These are phyloP conservation scores for Uloborus plumipes DNA, from an alignment of 2,888 invertebrate genomes.

Conservation along the genomic window DNA sequence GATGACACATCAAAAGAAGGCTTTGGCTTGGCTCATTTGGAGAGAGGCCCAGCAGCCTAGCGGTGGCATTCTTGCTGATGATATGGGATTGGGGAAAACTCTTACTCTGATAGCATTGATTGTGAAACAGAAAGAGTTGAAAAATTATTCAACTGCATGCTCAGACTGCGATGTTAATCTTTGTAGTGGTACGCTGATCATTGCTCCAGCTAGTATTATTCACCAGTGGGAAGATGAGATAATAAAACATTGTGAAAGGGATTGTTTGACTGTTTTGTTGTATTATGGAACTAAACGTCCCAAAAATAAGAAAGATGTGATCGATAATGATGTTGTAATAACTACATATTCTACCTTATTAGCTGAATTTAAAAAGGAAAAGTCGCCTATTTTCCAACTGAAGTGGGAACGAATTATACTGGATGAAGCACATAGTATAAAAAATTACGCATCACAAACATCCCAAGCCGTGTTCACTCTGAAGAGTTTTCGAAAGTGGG, in stretches of 20 bases:
- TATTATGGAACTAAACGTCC: conserved; percentile 88
- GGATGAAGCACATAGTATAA: conserved; percentile 93
- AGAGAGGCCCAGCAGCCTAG: conserved; percentile 85
- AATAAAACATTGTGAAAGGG: conserved; percentile 76
- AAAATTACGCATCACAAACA: conserved; percentile 86
- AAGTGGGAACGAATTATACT: conserved; percentile 89
- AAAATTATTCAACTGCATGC: background rate
- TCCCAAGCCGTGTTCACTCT: conserved; percentile 81
- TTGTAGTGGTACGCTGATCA: conserved; percentile 77
- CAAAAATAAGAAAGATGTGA: conserved; percentile 67
- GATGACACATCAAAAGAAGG: conserved; percentile 88
- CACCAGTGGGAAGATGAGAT: conserved; percentile 92
- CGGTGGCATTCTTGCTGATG: conserved; percentile 76
- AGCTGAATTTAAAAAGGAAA: conserved; percentile 31
- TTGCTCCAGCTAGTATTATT: conserved; percentile 92
- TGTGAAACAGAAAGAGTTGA: conserved; percentile 72
- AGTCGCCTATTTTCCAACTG: conserved; percentile 78
- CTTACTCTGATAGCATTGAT: conserved; percentile 85
- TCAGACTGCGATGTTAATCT: background rate
- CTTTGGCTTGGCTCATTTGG: conserved; percentile 90
- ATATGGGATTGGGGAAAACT: conserved; percentile 88
- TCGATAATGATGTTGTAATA: conserved; percentile 85
- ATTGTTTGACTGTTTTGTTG: conserved; percentile 77
- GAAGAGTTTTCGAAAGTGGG: conserved; percentile 80
- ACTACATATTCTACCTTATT: conserved; percentile 86